A percentile compares a stretch with the other conserved stretches of the same genome.
phyloP scores from a whole-genome alignment of 2,113 vertebrate species.

The Pitta sordida region DNA sequence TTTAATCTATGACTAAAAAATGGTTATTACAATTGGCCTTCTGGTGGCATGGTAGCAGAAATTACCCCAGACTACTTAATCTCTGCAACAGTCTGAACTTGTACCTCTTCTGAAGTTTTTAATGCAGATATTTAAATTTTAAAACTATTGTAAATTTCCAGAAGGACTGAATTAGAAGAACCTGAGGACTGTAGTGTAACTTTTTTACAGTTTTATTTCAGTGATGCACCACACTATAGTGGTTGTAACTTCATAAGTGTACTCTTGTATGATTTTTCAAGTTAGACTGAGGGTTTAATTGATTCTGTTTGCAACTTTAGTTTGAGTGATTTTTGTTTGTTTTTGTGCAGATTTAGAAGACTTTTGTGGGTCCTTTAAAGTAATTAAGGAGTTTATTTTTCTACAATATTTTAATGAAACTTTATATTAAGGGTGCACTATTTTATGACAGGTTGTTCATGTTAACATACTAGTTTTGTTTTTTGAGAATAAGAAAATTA shows the following conservation, averaged over 20 bases:
- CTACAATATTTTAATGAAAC: neutral
- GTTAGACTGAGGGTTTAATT: neutral
- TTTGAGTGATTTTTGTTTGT: neutral
- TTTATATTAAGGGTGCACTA: neutral
- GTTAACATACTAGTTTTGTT: neutral
- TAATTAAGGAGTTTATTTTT: neutral
- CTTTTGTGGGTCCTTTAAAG: neutral
- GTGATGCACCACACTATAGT: neutral
- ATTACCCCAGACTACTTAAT: neutral
- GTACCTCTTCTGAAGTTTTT: neutral
- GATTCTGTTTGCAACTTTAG: neutral
- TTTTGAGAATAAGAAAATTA: neutral
- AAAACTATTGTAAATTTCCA: neutral
- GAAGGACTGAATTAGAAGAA: neutral
- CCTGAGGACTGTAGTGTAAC: neutral
- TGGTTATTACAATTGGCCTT: neutral
- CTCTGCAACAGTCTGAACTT: neutral
- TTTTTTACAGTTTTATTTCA: neutral
- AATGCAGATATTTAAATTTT: neutral
- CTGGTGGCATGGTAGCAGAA: neutral
- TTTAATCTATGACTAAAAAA: neutral
- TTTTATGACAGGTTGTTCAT: neutral
- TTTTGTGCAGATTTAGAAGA: neutral
- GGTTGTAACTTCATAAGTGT: neutral
- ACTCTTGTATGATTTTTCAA: neutral